Evolutionary conservation across 2,113 vertebrate species (phyloP).

Genomic region (Grantiella picta): DNA sequence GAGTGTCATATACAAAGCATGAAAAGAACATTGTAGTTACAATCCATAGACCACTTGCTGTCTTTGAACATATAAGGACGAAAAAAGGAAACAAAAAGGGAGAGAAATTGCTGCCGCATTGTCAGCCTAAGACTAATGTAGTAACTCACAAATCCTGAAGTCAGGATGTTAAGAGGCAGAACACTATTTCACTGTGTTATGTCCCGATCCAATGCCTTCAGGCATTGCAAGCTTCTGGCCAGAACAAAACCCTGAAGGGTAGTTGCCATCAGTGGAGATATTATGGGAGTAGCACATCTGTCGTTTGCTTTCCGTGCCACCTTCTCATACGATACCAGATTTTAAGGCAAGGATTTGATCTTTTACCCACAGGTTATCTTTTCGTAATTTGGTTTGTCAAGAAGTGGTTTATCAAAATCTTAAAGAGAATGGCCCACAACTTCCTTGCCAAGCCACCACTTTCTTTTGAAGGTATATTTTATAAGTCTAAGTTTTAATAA

Average conservation of each 20-base stretch:
- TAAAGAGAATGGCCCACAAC: not conserved
- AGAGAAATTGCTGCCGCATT: not conserved
- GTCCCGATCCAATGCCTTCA: not conserved
- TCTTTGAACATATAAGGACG: not conserved
- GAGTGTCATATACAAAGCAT: not conserved
- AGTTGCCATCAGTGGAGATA: not conserved
- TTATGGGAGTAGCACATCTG: not conserved
- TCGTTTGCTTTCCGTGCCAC: not conserved
- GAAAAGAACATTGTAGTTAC: not conserved
- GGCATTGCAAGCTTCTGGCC: not conserved
- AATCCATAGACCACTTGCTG: not conserved
- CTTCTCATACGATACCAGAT: accelerated
- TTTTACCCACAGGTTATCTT: not conserved
- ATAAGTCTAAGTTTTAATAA: not conserved
- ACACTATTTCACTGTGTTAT: accelerated
- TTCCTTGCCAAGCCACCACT: not conserved
- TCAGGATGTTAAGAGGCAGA: not conserved
- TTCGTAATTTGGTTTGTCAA: not conserved
- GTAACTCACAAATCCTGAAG: not conserved
- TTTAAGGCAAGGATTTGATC: not conserved
- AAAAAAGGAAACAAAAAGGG: not conserved
- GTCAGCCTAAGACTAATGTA: not conserved
- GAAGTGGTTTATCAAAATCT: not conserved
- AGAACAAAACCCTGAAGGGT: not conserved
- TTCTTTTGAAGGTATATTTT: not conserved